Base-by-base conservation (phyloP, 2,113 vertebrate genomes). In the Hystrix brachyura region DNA sequence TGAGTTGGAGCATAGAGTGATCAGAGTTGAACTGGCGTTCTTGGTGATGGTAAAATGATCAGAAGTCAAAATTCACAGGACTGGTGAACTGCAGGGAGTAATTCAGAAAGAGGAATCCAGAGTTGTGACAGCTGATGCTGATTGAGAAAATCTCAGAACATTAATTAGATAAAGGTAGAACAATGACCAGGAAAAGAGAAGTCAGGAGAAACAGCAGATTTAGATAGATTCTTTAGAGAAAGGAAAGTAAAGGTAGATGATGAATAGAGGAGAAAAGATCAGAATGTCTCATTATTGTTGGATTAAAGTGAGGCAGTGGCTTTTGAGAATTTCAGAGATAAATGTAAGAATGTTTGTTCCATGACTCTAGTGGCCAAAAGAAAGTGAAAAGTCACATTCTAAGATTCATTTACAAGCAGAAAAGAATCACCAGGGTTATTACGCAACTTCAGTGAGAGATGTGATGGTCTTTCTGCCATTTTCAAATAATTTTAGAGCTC, bases 311-410 rank as follows among this genome's bases (percentile, higher is more conserved):
- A 62, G 32, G 29, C 32, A 71, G 21, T 5, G 18, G 18, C 21
- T 90, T 93, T 76, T 85, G 81, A 82, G n/a, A 89, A 82, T 64
- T 43, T 27, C 25, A 21, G 32, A 84, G 74, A 71, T 71, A 91
- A 88, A 78, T 3, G 4, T 38, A 57, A 92, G 15, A 65, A 83
- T 78, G 19, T 23, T 29, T 90, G 4, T 32, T 27, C 13, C 7
- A 32, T 62, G 69, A 21, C 27, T 80, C 7, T 27, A 78, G 7
- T 5, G 25, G 17, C 46, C 64, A 60, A 93, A 78, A 17, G 21
- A 94, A 74, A 83, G 13, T n/a, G 60, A 81, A 71, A 62, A 60
- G 25, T 48, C 5, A 59, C 15, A 79, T 83, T 87, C 3, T 3
- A 87, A 38, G 38, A 7, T 29, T 74, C 38, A 48, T 82, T 72